These are phyloP conservation scores for Bambusicola thoracicus DNA, from an alignment of 2,113 vertebrate genomes.

Conservation along the genomic window DNA sequence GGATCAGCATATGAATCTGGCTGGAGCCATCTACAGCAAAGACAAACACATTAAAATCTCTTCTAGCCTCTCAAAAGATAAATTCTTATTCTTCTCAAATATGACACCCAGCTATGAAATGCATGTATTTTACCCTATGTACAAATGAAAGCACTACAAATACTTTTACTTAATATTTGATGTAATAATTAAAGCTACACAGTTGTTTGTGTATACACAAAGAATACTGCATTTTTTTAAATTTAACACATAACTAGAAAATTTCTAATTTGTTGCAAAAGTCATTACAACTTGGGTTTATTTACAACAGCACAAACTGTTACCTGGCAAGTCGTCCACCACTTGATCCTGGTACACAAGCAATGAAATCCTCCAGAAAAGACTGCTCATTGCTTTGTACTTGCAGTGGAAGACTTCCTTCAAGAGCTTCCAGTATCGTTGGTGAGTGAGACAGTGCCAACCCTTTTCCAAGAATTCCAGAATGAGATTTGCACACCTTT, in stretches of 20 bases:
- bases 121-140: not conserved
- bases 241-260: not conserved
- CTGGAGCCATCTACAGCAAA: constrained; percentile 90
- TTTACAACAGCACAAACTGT: not conserved
- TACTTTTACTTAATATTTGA: not conserved
- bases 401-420: constrained; percentile 94
- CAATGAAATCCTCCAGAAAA: constrained; percentile 98
- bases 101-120: not conserved
- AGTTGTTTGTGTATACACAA: not conserved
- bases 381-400: constrained; percentile 98
- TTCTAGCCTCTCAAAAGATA: not conserved
- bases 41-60: not conserved
- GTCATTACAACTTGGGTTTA: not conserved
- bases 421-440: constrained; percentile 94
- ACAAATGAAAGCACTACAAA: not conserved
- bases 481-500: constrained; percentile 95
- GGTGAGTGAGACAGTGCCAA: constrained; percentile 96
- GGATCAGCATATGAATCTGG: constrained; percentile 98
- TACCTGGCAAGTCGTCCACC: constrained; percentile 96
- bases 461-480: constrained; percentile 95
- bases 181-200: not conserved
- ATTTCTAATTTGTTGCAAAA: not conserved
- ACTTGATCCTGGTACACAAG: constrained; percentile 93
- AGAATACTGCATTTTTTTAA: not conserved
- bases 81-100: not conserved